Percentiles rank a stretch among this genome's conserved stretches.
Evolutionary conservation across 35 echinoderm and acorn worm genomes (phyloP).

Genomic region (Stichopus chloronotus): DNA sequence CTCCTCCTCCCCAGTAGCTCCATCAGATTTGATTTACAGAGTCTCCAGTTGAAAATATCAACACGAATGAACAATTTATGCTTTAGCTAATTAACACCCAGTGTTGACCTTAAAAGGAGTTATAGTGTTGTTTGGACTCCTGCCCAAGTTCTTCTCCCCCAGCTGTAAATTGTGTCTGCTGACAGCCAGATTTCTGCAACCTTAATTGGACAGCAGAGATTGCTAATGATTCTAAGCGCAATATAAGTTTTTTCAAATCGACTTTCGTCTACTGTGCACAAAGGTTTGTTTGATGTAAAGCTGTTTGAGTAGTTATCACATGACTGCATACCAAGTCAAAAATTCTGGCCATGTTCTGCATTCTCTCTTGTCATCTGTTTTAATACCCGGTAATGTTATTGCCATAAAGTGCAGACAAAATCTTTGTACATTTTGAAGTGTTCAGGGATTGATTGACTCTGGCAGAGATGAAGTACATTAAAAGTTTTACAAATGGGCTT

Average conservation of each 20-base stretch:
- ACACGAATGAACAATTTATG: conserved; percentile 42
- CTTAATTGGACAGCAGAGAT: conserved; percentile 42
- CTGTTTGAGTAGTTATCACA: conserved; percentile 47
- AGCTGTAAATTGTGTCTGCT: conserved; percentile 25
- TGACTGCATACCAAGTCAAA: conserved; percentile 53
- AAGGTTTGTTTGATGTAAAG: conserved; percentile 46
- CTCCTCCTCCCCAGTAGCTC: neutral
- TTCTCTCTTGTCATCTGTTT: conserved; percentile 49
- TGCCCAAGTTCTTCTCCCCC: conserved; percentile 18
- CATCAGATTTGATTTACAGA: conserved; percentile 32
- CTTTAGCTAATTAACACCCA: conserved; percentile 41
- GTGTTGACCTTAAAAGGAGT: conserved; percentile 34
- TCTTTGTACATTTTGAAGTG: conserved; percentile 37
- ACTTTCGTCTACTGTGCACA: neutral
- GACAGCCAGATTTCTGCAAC: conserved; percentile 46
- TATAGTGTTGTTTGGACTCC: neutral
- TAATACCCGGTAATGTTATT: conserved; percentile 8
- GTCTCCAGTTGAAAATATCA: conserved; percentile 14
- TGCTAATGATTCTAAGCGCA: conserved; percentile 35
- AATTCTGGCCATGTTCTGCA: conserved; percentile 50
- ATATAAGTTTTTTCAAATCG: conserved; percentile 15
- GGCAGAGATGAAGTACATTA: conserved; percentile 35
- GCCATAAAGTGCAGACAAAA: conserved; percentile 44
- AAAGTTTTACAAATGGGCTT: neutral
- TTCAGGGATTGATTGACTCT: conserved; percentile 29